Evolutionary conservation across 2,113 vertebrate genomes (phyloP), one percentile per base, ranked within the genome.

Genomic region (Plestiodon gilberti): DNA sequence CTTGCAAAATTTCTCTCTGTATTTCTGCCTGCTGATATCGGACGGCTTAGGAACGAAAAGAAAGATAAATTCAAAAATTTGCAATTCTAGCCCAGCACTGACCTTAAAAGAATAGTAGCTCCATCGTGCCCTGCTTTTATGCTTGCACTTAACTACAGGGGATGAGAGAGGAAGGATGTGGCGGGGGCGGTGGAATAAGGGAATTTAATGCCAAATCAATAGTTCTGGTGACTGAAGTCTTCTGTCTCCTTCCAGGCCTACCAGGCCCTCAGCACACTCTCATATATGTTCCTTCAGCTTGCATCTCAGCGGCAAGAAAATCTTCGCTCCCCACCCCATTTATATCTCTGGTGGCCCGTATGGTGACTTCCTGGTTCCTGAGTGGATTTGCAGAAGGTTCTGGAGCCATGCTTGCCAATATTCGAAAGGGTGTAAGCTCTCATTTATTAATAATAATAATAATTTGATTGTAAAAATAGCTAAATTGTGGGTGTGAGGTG

Each of bases 171-270:
- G 33, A 69, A 18, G 35, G 59, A 48, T 75, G 40, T 30, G 73
- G 69, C 57, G 6, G 28, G 76, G 40, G 43, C 8, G 17, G 10
- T 2, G n/a, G 23, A 55, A 23, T 48, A 28, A 13, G 79, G 81
- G 69, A 55, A 78, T 70, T 83, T 88, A 83, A 64, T 73, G 81
- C 57, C 59, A 71, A 88, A 83, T 71, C 86, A 79, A 88, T 88
- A 83, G 64, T 75, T 71, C 81, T 65, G 59, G 57, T 64, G 87
- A 83, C 82, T 84, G 57, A 52, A 57, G 18, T 83, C 74, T 71
- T 62, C 86, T 28, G 13, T 62, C 74, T 83, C 65, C 61, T 76
- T 25, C 14, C 48, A 59, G 30, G 61, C 33, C 71, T 55, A 4
- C 1, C 20, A 6, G 35, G 33, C 23, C 20, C 35, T 18, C 14